A percentile compares a stretch with the other conserved stretches of the same genome.
Evolutionary conservation across 2,888 invertebrate genomes (phyloP).

Genomic region (Amaurobius ferox): DNA sequence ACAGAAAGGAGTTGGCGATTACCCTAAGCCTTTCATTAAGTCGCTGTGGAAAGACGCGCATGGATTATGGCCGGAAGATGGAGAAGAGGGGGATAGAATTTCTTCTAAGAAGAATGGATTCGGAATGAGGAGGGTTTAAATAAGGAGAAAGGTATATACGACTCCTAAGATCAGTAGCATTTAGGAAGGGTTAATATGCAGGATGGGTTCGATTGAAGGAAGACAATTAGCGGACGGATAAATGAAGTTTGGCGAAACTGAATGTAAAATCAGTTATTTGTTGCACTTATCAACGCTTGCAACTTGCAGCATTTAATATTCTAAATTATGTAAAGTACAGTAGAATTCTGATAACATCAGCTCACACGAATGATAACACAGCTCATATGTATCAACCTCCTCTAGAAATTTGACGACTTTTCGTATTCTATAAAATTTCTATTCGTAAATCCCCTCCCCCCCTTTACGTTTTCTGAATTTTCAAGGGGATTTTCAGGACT

Average conservation of each 20-base stretch:
- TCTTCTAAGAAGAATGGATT: neutral
- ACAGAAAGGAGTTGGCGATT: conserved; percentile 57
- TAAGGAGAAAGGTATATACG: neutral
- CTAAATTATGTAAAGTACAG: too few species aligned
- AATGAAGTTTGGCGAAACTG: neutral
- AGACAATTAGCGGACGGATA: conserved; percentile 9
- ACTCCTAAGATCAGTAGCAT: neutral
- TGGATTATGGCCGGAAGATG: neutral
- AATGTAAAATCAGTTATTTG: too few species aligned
- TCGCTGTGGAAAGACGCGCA: neutral
- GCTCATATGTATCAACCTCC: too few species aligned
- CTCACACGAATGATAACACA: too few species aligned
- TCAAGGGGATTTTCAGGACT: too few species aligned
- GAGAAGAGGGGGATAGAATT: neutral
- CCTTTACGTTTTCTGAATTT: too few species aligned
- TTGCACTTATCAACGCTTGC: too few species aligned
- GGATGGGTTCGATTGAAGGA: neutral
- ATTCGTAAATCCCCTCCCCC: too few species aligned
- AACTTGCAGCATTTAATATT: too few species aligned
- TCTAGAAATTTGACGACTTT: too few species aligned
- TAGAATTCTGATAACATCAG: too few species aligned
- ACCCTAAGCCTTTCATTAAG: conserved; percentile 67
- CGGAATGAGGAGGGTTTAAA: conserved; percentile 2
- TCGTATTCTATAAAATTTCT: too few species aligned
- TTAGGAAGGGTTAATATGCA: conserved; percentile 15